Evolutionary conservation across 2,888 invertebrate genomes (phyloP), one percentile per base, ranked within the genome.

Genomic region (Pterostichus madidus): DNA sequence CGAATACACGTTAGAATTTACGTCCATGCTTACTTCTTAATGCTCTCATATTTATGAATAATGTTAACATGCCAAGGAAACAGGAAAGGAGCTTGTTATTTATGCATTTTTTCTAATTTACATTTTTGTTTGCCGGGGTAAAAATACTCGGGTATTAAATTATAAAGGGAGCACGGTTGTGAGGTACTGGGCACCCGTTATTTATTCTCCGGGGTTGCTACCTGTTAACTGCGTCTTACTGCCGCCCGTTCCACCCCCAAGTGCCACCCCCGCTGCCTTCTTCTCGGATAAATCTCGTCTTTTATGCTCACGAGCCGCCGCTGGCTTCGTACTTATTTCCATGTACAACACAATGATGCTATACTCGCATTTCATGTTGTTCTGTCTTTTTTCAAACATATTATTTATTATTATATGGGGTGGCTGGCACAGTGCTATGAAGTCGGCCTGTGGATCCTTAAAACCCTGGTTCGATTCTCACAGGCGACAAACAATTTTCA

Each of bases 51-150:
- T 83, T 83, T 83, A 83, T 83, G 83, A 83, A 83, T 77, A 83
- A 83, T 83, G 83, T 83, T 83, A 77, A 83, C 83, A 83, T 83
- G 83, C 77, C 77, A 83, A 87, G 87, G 87, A 88, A 89, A 88
- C 88, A 88, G 89, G 89, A 89, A 86, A 88, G 88, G 86, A 87
- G 87, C 88, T 88, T 88, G 88, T 89, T 89, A 89, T 89, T 89
- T 89, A 89, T 88, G 89, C 88, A 88, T 89, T 89, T 89, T 89
- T 87, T 87, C 87, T 88, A 88, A 89, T 89, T 89, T 89, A 88
- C 88, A 89, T 89, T 89, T 89, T 89, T 89, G 89, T 88, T 88
- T 86, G 87, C 87, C 15, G 35, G 49, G 17, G 76, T 53, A 83
- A 77, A 82, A 83, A 77, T 83, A 83, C 83, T 61, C 52, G 64